These are phyloP conservation scores for Orientallactaga sibirica DNA, from an alignment of 2,797 vertebrate genomes.

Conservation along the genomic window DNA sequence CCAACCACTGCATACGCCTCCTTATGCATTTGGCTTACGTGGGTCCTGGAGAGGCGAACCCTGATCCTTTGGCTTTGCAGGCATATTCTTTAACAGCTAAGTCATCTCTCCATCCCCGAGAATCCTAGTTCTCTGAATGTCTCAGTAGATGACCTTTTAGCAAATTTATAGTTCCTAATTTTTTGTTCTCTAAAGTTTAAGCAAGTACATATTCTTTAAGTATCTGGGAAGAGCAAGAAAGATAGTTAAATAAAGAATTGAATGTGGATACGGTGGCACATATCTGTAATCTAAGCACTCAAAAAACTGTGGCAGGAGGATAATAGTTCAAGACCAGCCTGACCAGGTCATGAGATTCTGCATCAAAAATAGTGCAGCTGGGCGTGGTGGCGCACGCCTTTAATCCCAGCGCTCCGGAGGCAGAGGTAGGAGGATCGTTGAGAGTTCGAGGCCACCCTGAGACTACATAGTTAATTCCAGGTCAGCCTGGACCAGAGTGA, in stretches of 20 bases:
- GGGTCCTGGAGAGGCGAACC: too few relatives aligned
- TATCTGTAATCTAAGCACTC: neutral
- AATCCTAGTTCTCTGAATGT: slow-evolving; percentile 10
- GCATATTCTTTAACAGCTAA: too few relatives aligned
- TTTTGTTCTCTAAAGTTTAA: neutral
- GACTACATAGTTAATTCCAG: too few relatives aligned
- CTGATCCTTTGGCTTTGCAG: too few relatives aligned
- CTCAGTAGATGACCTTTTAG: neutral
- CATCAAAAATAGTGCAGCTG: neutral
- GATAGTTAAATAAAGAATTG: neutral
- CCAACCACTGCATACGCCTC: too few relatives aligned
- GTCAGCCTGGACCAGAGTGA: too few relatives aligned
- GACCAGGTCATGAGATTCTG: neutral
- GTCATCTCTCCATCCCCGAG: too few relatives aligned
- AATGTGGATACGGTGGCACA: neutral
- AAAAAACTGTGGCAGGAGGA: neutral
- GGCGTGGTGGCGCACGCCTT: too few relatives aligned
- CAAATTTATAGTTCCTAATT: slow-evolving; percentile 5
- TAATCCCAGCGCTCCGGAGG: too few relatives aligned
- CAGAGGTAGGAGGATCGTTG: too few relatives aligned
- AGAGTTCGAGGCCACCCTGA: too few relatives aligned
- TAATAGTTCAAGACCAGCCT: neutral
- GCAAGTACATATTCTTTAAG: slow-evolving; percentile 15
- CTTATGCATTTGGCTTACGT: too few relatives aligned
- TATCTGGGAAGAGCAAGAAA: slow-evolving; percentile 51